These are phyloP conservation scores for Pseudanteris insignis DNA, from an alignment of 2,888 invertebrate species.

Conservation along the genomic window DNA sequence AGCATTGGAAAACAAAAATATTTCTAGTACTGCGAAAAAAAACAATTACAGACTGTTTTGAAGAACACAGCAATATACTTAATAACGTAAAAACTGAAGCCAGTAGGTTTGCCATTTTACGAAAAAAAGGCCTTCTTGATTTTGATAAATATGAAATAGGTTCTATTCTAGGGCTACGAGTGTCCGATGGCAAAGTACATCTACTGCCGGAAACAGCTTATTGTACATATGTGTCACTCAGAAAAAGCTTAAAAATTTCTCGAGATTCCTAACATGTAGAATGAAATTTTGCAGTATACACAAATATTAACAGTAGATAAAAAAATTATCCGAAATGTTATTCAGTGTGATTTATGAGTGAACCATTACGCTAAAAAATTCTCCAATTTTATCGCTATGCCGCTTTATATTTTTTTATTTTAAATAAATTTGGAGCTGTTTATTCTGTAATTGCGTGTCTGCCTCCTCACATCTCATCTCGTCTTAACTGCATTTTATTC, in stretches of 20 bases:
- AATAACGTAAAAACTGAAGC: constrained; percentile 3
- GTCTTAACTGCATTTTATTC: constrained; percentile 6
- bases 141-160: constrained; percentile 2
- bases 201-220: constrained; percentile 1
- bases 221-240: constrained; percentile 1
- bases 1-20: background rate
- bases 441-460: constrained; percentile 10
- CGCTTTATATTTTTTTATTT: constrained; percentile 3
- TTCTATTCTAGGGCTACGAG: background rate
- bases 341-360: constrained; percentile 21
- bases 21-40: background rate
- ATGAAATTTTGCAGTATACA: constrained; percentile 5
- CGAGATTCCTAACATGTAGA: constrained; percentile 2
- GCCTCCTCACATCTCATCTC: constrained; percentile 2
- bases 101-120: constrained; percentile 2
- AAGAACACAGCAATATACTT: constrained; percentile 3
- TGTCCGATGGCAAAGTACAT: background rate
- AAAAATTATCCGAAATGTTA: constrained; percentile 19
- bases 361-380: constrained; percentile 5
- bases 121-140: constrained; percentile 7
- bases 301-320: constrained; percentile 2
- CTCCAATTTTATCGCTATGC: background rate
- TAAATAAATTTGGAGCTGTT: constrained; percentile 9
- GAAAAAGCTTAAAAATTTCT: background rate
- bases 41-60: constrained; percentile 7